These are phyloP conservation scores for Phoebastria nigripes DNA, from an alignment of 2,797 vertebrate genomes.

Conservation along the genomic window DNA sequence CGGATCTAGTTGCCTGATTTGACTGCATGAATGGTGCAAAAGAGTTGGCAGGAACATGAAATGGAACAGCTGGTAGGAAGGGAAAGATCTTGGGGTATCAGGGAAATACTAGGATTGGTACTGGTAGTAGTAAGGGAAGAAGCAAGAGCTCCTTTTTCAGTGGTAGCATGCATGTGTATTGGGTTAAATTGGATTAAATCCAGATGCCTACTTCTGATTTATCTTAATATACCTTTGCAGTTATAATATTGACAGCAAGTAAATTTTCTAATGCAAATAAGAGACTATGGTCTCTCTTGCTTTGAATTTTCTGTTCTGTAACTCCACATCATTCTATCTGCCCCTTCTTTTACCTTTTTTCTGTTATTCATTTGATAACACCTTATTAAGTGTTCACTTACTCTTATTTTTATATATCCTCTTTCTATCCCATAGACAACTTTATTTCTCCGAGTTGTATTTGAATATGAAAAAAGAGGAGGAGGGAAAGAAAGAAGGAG, in stretches of 20 bases:
- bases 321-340: neutral
- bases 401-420: neutral
- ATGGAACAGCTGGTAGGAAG: constrained; percentile 12
- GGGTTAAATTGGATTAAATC: neutral
- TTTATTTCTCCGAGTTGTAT: neutral
- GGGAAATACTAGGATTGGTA: neutral
- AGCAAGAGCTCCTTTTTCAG: neutral
- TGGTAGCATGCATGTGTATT: neutral
- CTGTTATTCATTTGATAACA: neutral
- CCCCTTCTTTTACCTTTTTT: neutral
- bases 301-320: neutral
- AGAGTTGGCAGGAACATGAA: constrained; percentile 18
- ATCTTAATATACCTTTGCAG: neutral
- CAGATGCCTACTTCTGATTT: neutral
- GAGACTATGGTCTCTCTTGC: neutral
- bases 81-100: neutral
- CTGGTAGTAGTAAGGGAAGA: neutral
- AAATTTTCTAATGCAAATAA: neutral
- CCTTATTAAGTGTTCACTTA: neutral
- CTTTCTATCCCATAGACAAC: neutral
- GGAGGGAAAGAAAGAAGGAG: neutral
- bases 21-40: neutral
- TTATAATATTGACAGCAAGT: neutral
- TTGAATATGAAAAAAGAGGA: constrained; percentile 3
- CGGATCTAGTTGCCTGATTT: neutral